Conservation (phyloP, 2,888 invertebrate genomes). For the Drepana falcataria region DNA sequence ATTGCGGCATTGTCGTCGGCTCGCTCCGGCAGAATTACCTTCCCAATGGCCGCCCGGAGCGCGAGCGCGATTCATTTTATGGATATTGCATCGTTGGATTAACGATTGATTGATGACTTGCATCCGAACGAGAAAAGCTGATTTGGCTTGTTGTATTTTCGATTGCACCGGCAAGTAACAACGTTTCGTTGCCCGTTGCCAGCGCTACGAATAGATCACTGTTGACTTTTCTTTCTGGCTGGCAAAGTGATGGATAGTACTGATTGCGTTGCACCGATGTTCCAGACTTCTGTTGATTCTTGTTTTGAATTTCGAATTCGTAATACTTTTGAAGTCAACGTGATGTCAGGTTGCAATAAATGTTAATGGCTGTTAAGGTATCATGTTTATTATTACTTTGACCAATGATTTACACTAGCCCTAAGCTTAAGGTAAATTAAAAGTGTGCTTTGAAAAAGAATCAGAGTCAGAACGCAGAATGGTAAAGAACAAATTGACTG, state of each 20-base stretch:
- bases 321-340: too few species aligned
- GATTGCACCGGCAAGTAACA: slow-evolving; percentile 8
- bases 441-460: too few species aligned
- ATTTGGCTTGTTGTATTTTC: slow-evolving; percentile 38
- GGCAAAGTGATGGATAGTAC: background rate
- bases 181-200: background rate
- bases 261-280: background rate
- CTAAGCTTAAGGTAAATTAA: too few species aligned
- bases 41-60: slow-evolving; percentile 26
- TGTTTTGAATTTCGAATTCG: background rate
- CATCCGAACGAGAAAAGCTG: slow-evolving; percentile 38
- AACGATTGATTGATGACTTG: slow-evolving; percentile 67
- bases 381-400: too few species aligned
- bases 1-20: slow-evolving; percentile 75
- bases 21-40: slow-evolving; percentile 59
- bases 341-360: too few species aligned
- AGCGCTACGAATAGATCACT: background rate
- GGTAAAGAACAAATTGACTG: too few species aligned
- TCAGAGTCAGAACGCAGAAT: too few species aligned
- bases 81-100: slow-evolving; percentile 66
- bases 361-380: too few species aligned
- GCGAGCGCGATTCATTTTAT: slow-evolving; percentile 46
- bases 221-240: background rate
- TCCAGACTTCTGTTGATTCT: background rate
- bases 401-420: too few species aligned